Evolutionary conservation across 2,888 invertebrate species (phyloP).

Genomic region (Cheilosia vulpina): DNA sequence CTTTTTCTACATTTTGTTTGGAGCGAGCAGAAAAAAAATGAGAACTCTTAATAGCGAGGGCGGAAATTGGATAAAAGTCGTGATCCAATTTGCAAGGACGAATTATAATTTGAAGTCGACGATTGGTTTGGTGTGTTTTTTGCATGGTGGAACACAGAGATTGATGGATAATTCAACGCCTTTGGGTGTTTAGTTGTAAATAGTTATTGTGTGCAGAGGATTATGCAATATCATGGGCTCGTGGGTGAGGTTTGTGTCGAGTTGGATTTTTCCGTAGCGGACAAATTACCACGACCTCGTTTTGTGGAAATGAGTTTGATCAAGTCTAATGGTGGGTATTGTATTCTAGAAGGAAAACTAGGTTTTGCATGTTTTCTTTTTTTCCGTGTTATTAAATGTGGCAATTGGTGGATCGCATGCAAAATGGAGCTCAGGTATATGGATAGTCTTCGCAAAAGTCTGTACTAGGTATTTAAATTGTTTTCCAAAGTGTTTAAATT

Average conservation of each 20-base stretch:
- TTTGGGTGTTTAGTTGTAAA: slow-evolving; percentile 75
- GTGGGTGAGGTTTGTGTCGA: slow-evolving; percentile 64
- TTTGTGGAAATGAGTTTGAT: slow-evolving; percentile 58
- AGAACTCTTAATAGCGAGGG: slow-evolving; percentile 64
- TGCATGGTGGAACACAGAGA: slow-evolving; percentile 29
- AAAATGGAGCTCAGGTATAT: neutral
- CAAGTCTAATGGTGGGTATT: slow-evolving; percentile 13
- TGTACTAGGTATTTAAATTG: slow-evolving; percentile 7
- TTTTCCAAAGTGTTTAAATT: no score
- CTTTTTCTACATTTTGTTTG: slow-evolving; percentile 10
- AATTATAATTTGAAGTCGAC: slow-evolving; percentile 65
- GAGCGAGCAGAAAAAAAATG: neutral
- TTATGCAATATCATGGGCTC: slow-evolving; percentile 59
- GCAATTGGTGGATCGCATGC: neutral
- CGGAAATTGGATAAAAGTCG: slow-evolving; percentile 76
- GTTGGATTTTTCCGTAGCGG: slow-evolving; percentile 15
- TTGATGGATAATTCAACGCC: slow-evolving; percentile 74
- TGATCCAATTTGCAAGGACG: slow-evolving; percentile 77
- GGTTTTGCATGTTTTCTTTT: neutral
- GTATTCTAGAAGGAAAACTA: slow-evolving; percentile 31
- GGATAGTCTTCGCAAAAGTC: neutral
- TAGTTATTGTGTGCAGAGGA: slow-evolving; percentile 51
- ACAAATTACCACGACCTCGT: slow-evolving; percentile 57
- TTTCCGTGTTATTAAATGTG: slow-evolving; percentile 10
- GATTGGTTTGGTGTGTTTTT: slow-evolving; percentile 16